phyloP scores from a whole-genome alignment of 23 tunicate genomes.

The Styela plicata region DNA sequence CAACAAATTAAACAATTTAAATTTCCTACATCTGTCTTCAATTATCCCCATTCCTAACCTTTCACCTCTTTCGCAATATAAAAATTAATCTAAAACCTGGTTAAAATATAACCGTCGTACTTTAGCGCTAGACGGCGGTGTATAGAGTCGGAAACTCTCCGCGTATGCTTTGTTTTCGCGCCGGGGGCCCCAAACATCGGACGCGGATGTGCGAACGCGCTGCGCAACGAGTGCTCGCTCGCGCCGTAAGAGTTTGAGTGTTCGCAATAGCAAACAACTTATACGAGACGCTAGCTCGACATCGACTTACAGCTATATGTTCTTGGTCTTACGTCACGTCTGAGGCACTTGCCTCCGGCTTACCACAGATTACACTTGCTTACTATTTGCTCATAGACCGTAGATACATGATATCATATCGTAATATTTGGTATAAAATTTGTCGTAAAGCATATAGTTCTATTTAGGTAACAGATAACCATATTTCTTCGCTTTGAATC shows the following conservation, averaged over 20 bases:
- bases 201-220: not conserved
- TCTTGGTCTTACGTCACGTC: slow-evolving; percentile 6
- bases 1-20: too few relatives aligned
- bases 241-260: not conserved
- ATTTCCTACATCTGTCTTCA: too few relatives aligned
- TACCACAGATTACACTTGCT: not conserved
- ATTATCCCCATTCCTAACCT: too few relatives aligned
- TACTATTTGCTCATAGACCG: not conserved
- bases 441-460: not conserved
- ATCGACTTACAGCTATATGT: not conserved
- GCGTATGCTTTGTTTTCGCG: not conserved
- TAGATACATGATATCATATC: not conserved
- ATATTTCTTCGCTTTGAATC: too few relatives aligned
- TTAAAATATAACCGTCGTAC: not conserved
- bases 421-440: not conserved
- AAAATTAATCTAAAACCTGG: too few relatives aligned
- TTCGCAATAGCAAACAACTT: not conserved
- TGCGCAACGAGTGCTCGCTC: not conserved
- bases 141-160: not conserved
- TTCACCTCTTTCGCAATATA: too few relatives aligned
- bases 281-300: too few relatives aligned
- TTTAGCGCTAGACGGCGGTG: not conserved
- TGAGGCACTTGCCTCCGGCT: slow-evolving; percentile 13
- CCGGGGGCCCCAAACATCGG: not conserved
- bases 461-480: not conserved